Evolutionary conservation across 2,888 invertebrate genomes (phyloP).

Genomic region (Ichneumon xanthorius): DNA sequence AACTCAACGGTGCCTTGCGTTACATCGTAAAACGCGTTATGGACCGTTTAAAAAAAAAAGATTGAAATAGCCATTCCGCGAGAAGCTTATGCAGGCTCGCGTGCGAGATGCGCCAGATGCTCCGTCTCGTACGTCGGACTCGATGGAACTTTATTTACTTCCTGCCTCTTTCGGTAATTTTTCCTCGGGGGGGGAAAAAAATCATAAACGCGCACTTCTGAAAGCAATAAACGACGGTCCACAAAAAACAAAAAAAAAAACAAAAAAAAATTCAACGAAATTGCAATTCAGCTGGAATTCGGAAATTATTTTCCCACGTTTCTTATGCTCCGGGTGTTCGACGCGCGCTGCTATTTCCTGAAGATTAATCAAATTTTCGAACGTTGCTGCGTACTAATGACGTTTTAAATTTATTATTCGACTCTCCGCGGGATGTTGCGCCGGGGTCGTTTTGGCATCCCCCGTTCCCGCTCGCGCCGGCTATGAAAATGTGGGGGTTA

Average conservation of each 20-base stretch:
- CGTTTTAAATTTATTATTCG: slow-evolving; percentile 15
- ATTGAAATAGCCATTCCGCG: slow-evolving; percentile 20
- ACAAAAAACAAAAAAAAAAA: neutral
- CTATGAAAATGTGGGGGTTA: slow-evolving; percentile 6
- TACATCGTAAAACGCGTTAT: slow-evolving; percentile 45
- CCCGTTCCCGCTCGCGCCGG: neutral
- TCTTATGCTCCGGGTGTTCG: neutral
- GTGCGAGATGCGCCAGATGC: neutral
- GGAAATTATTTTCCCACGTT: neutral
- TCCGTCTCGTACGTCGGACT: neutral
- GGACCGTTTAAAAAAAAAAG: neutral
- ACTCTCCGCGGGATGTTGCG: neutral
- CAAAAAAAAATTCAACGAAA: neutral
- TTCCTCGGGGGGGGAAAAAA: neutral
- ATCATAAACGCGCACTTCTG: neutral
- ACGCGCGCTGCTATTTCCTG: neutral
- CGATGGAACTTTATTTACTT: neutral
- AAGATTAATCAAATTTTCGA: slow-evolving; percentile 2
- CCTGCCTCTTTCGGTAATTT: neutral
- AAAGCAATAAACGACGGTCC: neutral
- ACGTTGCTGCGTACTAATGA: slow-evolving; percentile 10
- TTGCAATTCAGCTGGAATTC: neutral
- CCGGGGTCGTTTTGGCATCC: neutral
- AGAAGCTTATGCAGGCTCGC: no score
- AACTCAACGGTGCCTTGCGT: slow-evolving; percentile 7